Evolutionary conservation across 2,113 vertebrate species (phyloP).

Genomic region (Syngnathus typhle): DNA sequence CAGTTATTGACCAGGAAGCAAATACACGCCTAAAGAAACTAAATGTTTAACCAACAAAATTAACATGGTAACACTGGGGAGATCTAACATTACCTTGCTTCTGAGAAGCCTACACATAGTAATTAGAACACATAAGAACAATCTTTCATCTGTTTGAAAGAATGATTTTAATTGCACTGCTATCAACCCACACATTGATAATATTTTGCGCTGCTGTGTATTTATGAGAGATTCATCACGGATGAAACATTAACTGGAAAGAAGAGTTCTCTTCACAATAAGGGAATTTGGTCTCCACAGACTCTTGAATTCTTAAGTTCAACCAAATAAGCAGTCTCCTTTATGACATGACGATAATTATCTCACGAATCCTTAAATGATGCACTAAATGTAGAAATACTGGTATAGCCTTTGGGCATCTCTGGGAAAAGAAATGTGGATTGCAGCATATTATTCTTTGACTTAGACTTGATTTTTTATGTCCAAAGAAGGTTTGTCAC

Average conservation of each 20-base stretch:
- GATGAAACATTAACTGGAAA: constrained; percentile 21
- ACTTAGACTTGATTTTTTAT: constrained; percentile 9
- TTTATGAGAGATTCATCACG: constrained; percentile 12
- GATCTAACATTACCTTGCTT: background rate
- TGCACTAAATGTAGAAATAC: constrained; percentile 16
- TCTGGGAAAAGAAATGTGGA: constrained; percentile 4
- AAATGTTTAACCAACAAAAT: background rate
- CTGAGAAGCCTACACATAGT: background rate
- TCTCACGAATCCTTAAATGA: constrained; percentile 20
- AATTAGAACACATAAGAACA: constrained; percentile 8
- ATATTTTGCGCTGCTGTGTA: constrained; percentile 19
- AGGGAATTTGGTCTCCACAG: constrained; percentile 12
- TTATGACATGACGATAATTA: constrained; percentile 29
- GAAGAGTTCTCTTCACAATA: constrained; percentile 19
- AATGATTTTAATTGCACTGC: constrained; percentile 12
- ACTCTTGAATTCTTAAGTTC: constrained; percentile 28
- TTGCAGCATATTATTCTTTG: constrained; percentile 5
- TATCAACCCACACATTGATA: constrained; percentile 36
- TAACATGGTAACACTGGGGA: background rate
- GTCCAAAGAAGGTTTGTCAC: constrained; percentile 1
- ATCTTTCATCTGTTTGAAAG: background rate
- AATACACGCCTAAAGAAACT: constrained; percentile 9
- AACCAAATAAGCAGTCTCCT: constrained; percentile 13
- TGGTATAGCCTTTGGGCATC: constrained; percentile 3
- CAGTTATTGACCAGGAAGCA: constrained; percentile 9